Percentiles rank a stretch among this genome's conserved stretches.
Evolutionary conservation across 2,888 invertebrate species (phyloP).

Genomic region (Germaria angustata): DNA sequence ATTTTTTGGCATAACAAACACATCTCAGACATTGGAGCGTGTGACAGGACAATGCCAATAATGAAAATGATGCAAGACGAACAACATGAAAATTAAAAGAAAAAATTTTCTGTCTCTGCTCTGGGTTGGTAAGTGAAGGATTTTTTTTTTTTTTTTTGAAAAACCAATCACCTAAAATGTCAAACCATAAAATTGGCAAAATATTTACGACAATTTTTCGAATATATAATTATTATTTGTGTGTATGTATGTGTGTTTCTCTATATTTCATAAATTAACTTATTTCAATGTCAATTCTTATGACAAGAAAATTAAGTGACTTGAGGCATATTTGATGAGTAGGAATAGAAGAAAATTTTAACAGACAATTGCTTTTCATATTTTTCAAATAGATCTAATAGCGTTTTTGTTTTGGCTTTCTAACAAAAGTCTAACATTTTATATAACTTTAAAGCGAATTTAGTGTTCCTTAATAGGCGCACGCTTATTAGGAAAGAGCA

Average conservation of each 20-base stretch:
- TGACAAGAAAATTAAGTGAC: not conserved
- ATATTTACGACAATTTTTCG: not conserved
- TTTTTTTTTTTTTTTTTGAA: not conserved
- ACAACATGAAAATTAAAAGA: conserved; percentile 7
- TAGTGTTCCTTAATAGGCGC: too few species aligned
- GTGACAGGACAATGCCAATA: conserved; percentile 20
- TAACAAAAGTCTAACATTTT: too few species aligned
- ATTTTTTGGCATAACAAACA: conserved; percentile 18
- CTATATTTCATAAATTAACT: conserved; percentile 3
- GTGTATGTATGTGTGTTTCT: too few species aligned
- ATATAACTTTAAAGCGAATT: too few species aligned
- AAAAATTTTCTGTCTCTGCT: not conserved
- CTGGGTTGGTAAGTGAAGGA: conserved; percentile 13
- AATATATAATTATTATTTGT: too few species aligned
- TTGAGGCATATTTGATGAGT: too few species aligned
- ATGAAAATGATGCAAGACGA: not conserved
- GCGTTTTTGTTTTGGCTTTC: too few species aligned
- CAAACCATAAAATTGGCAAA: not conserved
- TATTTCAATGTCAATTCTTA: not conserved
- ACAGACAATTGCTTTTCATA: too few species aligned
- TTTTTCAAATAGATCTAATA: too few species aligned
- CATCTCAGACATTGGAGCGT: conserved; percentile 16
- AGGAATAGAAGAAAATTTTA: too few species aligned
- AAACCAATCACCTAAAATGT: not conserved
- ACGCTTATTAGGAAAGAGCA: too few species aligned